Percentiles rank a stretch among this genome's conserved stretches.
Evolutionary conservation across 2,797 vertebrate species (phyloP).

Genomic region (Australoheros facetus): DNA sequence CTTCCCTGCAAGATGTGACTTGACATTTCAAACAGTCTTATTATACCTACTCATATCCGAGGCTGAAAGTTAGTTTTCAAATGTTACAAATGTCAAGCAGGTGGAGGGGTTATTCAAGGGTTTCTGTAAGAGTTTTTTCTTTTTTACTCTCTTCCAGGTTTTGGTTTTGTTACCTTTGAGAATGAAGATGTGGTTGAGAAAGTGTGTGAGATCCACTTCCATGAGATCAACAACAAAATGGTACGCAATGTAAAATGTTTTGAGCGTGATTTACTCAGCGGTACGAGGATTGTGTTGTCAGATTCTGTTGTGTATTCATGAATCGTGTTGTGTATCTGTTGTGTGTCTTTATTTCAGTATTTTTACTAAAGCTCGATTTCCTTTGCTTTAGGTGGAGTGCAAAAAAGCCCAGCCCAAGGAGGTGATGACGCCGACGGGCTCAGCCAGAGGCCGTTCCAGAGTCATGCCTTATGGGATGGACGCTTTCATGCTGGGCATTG

Average conservation of each 20-base stretch:
- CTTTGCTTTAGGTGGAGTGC: constrained; percentile 90
- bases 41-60: not conserved
- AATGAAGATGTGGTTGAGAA: constrained; percentile 99
- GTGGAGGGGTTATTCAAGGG: not conserved
- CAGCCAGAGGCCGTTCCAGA: constrained; percentile 93
- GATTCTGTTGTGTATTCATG: not conserved
- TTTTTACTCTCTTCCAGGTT: constrained; percentile 80
- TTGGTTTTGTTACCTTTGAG: constrained; percentile 98
- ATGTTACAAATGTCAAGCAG: not conserved
- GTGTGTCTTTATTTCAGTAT: not conserved
- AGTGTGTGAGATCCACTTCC: constrained; percentile 99
- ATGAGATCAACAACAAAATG: constrained; percentile 99
- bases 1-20: not conserved
- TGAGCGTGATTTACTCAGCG: not conserved
- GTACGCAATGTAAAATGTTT: constrained; percentile 65
- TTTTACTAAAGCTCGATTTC: not conserved
- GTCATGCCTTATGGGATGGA: constrained; percentile 99
- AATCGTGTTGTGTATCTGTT: not conserved
- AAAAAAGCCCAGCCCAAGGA: constrained; percentile 99
- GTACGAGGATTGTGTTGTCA: not conserved
- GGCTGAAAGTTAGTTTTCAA: not conserved
- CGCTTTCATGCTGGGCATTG: constrained; percentile 98
- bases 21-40: not conserved
- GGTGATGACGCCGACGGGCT: constrained; percentile 97
- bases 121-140: constrained; percentile 7